phyloP scores from a whole-genome alignment of 2,888 invertebrate species.

The Monopis laevigella region DNA sequence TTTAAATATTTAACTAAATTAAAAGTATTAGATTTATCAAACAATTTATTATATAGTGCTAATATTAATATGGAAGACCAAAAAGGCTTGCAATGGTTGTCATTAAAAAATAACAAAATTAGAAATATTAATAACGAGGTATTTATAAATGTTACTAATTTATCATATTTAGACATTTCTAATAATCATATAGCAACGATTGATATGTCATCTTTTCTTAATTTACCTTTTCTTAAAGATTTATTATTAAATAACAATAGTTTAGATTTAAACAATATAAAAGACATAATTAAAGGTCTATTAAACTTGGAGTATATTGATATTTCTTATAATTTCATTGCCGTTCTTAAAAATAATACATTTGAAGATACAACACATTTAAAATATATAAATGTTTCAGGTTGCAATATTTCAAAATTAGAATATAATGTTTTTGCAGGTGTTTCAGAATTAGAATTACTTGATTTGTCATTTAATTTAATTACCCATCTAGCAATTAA shows the following conservation, averaged over 20 bases:
- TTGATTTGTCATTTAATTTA: conserved; percentile 42
- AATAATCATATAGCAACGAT: conserved; percentile 35
- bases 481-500: too few species aligned
- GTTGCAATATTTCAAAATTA: conserved; percentile 30
- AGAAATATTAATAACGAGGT: conserved; percentile 27
- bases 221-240: conserved; percentile 27
- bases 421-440: conserved; percentile 34
- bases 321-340: conserved; percentile 33
- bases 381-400: conserved; percentile 35
- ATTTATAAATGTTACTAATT: conserved; percentile 26
- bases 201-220: conserved; percentile 30
- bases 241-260: conserved; percentile 39
- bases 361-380: conserved; percentile 37
- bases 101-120: conserved; percentile 32
- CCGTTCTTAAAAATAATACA: conserved; percentile 32
- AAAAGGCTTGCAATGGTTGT: conserved; percentile 26
- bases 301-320: conserved; percentile 34
- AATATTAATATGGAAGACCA: conserved; percentile 35
- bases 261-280: conserved; percentile 28
- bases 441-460: conserved; percentile 29
- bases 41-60: conserved; percentile 32
- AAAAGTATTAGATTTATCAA: conserved; percentile 32
- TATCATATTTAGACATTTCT: conserved; percentile 38
- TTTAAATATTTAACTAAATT: conserved; percentile 30
- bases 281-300: conserved; percentile 34